Evolutionary conservation across 1,140 invertebrate species (phyloP).

Genomic region (Lethocerus indicus): DNA sequence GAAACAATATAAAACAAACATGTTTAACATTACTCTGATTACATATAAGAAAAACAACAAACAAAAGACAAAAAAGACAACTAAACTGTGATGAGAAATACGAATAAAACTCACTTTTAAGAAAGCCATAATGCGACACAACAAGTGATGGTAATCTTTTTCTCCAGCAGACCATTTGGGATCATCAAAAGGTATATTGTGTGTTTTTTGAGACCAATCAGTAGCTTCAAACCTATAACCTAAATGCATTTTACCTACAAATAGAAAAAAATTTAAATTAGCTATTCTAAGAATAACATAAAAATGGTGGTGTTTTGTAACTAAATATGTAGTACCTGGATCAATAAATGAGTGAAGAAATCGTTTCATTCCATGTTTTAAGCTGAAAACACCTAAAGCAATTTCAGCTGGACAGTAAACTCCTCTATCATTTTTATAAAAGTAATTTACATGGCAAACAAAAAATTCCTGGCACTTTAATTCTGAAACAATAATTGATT

Average conservation of each 20-base stretch:
- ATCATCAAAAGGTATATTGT: not conserved
- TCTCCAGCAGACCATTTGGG: not conserved
- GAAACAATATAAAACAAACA: no score
- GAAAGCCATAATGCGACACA: no score
- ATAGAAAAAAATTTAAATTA: not conserved
- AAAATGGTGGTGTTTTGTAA: not conserved
- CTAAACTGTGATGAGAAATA: no score
- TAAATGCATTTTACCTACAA: not conserved
- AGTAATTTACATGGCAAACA: slow-evolving; percentile 4
- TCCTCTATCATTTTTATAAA: not conserved
- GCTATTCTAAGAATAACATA: not conserved
- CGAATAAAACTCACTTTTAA: no score
- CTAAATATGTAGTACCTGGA: not conserved
- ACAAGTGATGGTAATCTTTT: no score
- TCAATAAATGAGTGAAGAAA: not conserved
- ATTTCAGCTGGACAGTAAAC: slow-evolving; percentile 3
- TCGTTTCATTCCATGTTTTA: not conserved
- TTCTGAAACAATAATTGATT: not conserved
- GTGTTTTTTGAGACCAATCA: not conserved
- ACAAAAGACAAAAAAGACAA: no score
- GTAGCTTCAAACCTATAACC: not conserved
- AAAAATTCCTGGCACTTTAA: not conserved
- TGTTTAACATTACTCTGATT: no score
- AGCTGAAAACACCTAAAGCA: slow-evolving; percentile 1
- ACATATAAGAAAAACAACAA: no score